Evolutionary conservation across 2,113 vertebrate genomes (phyloP), one percentile per base, ranked within the genome.

Genomic region (Numenius arquata): DNA sequence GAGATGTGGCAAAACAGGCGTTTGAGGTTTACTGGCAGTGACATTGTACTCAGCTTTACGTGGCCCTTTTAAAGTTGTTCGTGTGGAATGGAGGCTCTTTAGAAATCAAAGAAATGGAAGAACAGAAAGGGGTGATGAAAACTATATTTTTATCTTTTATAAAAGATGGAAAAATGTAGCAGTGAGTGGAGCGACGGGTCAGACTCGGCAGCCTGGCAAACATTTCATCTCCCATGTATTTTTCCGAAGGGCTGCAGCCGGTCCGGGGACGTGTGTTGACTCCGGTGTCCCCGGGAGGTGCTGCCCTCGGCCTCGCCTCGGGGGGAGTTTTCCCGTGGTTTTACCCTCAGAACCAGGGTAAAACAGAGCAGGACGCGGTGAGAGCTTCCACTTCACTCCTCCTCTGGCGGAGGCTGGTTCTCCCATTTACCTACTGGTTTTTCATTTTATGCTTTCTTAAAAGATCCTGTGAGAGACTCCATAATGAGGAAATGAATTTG

Each of bases 231-330:
- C 62, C 47, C 20, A 5, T n/a, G 50, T 85, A 18, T 21, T 68
- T 75, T 75, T 66, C 26, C 22, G 17, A 36, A 61, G 30, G 81
- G 38, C 50, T 52, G 77, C 53, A 73, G 61, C 30, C 18, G 40
- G 32, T 38, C 22, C 0, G 3, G 17, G 43, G 41, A 7, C 12
- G 32, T 32, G 53, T 5, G 10, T 50, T 7, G 2, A 5, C 15
- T 21, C 40, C 40, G 50, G n/a, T 23, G 30, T 53, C 36, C 78
- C 32, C 7, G 11, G 10, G 63, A 43, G 45, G 38, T 43, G 55
- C 55, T 3, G 6, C 6, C 32, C 55, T 20, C 36, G 52, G 52
- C 43, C 38, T 30, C n/a, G 36, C 34, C 21, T 34, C 26, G 6
- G n/a, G 43, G 15, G 45, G 26, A 43, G 9, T 21, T 34, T 47